These are phyloP conservation scores for Glareola pratincola DNA, from an alignment of 2,113 vertebrate species.

Conservation along the genomic window DNA sequence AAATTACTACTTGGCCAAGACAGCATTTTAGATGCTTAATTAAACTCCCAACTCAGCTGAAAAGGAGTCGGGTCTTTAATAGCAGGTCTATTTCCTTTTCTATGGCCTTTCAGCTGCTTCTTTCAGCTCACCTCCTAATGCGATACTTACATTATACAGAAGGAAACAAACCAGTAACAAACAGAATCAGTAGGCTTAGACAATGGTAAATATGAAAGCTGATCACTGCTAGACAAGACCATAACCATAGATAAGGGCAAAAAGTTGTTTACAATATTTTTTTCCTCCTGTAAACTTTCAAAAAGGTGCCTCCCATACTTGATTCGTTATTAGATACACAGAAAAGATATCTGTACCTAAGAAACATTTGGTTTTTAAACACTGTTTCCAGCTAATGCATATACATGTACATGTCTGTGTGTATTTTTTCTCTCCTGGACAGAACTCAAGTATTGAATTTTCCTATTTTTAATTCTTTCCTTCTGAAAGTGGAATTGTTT, in stretches of 20 bases:
- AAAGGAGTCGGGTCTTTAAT: background rate
- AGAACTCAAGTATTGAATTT: background rate
- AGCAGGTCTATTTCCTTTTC: background rate
- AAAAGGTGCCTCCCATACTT: background rate
- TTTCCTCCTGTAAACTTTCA: background rate
- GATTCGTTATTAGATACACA: background rate
- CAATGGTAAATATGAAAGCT: background rate
- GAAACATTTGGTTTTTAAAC: background rate
- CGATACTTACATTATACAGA: background rate
- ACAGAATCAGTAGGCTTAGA: background rate
- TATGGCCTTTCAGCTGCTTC: background rate
- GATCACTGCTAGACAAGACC: background rate
- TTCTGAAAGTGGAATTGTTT: background rate
- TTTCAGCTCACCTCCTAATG: background rate
- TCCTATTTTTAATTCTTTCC: background rate
- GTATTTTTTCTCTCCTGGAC: background rate
- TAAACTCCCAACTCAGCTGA: background rate
- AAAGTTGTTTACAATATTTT: background rate
- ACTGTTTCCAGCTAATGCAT: background rate
- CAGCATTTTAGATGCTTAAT: background rate
- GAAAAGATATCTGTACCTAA: background rate
- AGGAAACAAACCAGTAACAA: background rate
- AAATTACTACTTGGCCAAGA: background rate
- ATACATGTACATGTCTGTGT: accelerated
- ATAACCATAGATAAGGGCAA: background rate